Conservation (phyloP, 30 jellyfish, hydroid and myxozoan species). For the Aurelia sp. region DNA sequence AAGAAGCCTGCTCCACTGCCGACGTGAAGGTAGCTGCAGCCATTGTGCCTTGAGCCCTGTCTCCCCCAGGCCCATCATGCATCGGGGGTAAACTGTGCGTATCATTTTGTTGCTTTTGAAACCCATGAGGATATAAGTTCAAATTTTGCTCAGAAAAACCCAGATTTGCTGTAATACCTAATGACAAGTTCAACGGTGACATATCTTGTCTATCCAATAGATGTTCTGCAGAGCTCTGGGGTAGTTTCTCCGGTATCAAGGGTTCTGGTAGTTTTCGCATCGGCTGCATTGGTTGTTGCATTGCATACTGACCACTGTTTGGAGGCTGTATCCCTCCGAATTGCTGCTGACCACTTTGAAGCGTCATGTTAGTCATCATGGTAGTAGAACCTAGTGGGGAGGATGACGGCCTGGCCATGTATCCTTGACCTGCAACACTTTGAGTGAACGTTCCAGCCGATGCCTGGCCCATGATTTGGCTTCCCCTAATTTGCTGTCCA, state of each 20-base stretch:
- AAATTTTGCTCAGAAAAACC: background rate
- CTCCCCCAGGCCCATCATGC: background rate
- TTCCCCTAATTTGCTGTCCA: background rate
- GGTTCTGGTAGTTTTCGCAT: constrained; percentile 59
- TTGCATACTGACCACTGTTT: background rate
- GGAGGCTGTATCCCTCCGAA: background rate
- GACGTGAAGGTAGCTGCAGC: background rate
- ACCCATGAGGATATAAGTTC: background rate
- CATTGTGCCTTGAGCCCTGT: background rate
- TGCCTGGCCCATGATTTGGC: background rate
- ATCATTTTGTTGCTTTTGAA: background rate
- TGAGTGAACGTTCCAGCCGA: background rate
- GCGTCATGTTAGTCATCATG: background rate
- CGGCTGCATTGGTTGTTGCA: constrained; percentile 52
- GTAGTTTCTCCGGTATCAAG: constrained; percentile 34
- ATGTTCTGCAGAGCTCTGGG: background rate
- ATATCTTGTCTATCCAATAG: constrained; percentile 7
- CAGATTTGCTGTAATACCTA: background rate
- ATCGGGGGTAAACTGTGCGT: background rate
- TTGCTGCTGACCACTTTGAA: background rate
- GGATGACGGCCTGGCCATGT: background rate
- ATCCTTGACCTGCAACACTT: background rate
- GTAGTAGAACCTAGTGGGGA: background rate
- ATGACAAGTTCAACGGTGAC: background rate
- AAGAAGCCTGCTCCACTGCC: background rate